phyloP scores from a whole-genome alignment of 2,113 vertebrate genomes.

The Paradoxurus hermaphroditus region DNA sequence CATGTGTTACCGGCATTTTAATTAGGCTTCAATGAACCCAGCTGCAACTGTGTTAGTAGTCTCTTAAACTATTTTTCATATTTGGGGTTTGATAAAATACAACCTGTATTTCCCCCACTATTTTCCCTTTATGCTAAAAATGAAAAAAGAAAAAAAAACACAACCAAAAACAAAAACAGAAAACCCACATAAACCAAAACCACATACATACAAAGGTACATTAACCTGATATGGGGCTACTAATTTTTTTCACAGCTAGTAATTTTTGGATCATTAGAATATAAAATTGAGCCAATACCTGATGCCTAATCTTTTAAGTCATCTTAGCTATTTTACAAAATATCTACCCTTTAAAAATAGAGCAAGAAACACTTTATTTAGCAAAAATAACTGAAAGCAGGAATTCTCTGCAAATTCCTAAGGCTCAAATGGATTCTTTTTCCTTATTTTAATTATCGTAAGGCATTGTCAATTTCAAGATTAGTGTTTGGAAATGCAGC shows the following conservation, averaged over 20 bases:
- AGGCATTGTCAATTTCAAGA: neutral
- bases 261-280: conserved; percentile 26
- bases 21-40: conserved; percentile 73
- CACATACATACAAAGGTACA: conserved; percentile 29
- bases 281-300: neutral
- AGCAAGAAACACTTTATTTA: neutral
- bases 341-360: neutral
- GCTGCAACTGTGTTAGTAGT: conserved; percentile 53
- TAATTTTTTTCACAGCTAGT: conserved; percentile 12
- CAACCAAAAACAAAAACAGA: conserved; percentile 44
- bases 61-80: conserved; percentile 57
- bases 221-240: conserved; percentile 7
- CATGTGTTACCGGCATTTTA: conserved; percentile 43
- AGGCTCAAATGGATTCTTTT: neutral
- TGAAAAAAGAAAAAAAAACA: neutral
- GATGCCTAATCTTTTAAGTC: neutral
- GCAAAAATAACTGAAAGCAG: neutral
- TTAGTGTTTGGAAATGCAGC: neutral
- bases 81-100: conserved; percentile 56
- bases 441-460: neutral
- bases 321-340: conserved; percentile 12
- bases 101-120: conserved; percentile 56
- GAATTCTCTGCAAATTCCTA: neutral
- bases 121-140: conserved; percentile 63
- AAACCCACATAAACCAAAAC: conserved; percentile 51